Base-by-base conservation (phyloP, 1,140 invertebrate genomes). In the Sipha flava region DNA sequence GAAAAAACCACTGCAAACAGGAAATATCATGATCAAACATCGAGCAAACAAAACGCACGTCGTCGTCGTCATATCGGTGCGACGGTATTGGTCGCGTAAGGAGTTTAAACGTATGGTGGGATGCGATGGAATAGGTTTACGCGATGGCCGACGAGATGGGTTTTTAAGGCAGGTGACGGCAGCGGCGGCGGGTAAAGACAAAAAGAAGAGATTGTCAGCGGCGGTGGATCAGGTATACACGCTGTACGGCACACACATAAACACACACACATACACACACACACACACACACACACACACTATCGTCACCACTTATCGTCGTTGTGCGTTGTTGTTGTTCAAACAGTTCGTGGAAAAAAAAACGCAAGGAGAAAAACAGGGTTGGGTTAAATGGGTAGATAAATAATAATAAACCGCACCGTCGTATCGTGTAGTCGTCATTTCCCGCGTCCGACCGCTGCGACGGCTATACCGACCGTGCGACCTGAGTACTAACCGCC, bases 301-400 rank as follows among this genome's bases (percentile, higher is more conserved):
- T 66, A n/a, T 16, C 62, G 21, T 23, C 12, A 59, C 54, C 54
- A 37, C 62, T 37, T 31, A 59, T 62, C 59, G 18, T n/a, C 59
- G 31, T 21, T 23, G 31, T 5, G 21, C 45, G 68, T 31, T 34
- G 72, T 57, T 31, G 72, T 77, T 77, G 73, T 57, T 77, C 34
- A 77, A 77, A 77, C 73, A 77, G 23, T 77, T 75, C n/a, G 49
- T 54, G 34, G 14, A 31, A 40, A 37, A 40, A 26, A 43, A 59
- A 66, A 57, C 52, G 21, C 18, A 7, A 4, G 29, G 49, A 73
- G 47, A 52, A 54, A 57, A 77, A 77, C 49, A 77, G 73, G 73
- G 49, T 77, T 77, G 34, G 73, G 73, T 77, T 77, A 77, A 77
- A 77, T 77, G 73, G 73, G 73, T 77, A 77, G 73, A 77, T 77